Base-by-base conservation (phyloP, 2,113 vertebrate species). In the Diglossa brunneiventris region DNA sequence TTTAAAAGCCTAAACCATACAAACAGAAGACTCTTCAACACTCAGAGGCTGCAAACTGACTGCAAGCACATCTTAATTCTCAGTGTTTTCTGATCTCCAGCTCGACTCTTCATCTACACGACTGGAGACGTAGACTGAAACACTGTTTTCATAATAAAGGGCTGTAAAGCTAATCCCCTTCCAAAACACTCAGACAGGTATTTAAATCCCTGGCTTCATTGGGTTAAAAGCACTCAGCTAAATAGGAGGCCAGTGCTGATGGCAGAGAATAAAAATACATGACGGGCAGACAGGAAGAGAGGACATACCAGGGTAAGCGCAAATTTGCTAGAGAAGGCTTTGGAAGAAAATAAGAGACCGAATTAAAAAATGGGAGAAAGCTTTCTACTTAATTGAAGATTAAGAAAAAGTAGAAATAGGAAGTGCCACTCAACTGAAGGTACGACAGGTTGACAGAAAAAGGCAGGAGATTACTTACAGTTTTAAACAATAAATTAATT, bases 401-500 rank as follows among this genome's bases (percentile, higher is more conserved):
- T 89, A 94, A 69, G 80, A 73, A 92, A 31, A 84, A 94, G 90
- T 20, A 93, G 83, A 95, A 96, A 75, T 28, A 81, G 89, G 83
- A 89, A 90, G 47, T 78, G 77, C 50, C 75, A 53, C 49, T 56
- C 77, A 94, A 77, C 22, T 64, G 90, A 94, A 93, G 74, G 74
- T 89, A 87, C 1, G 39, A 28, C 26, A 78, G 74, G 62, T 59
- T 96, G 95, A 95, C 78, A 92, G 84, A 93, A 98, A 94, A 96
- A 90, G 39, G 95, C 50, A 82, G 78, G 83, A 87, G 94, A 96
- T 85, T 97, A 95, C 87, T 96, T 96, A 97, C 44, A 95, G 86
- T 95, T 95, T 87, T 82, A 97, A 33, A 96, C 95, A 97, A 97
- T 96, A 96, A 97, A 96, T 96, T 97, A 97, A 98, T 97, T 97